Base-by-base conservation (phyloP, 1,140 invertebrate species). In the Holotrichia oblita region DNA sequence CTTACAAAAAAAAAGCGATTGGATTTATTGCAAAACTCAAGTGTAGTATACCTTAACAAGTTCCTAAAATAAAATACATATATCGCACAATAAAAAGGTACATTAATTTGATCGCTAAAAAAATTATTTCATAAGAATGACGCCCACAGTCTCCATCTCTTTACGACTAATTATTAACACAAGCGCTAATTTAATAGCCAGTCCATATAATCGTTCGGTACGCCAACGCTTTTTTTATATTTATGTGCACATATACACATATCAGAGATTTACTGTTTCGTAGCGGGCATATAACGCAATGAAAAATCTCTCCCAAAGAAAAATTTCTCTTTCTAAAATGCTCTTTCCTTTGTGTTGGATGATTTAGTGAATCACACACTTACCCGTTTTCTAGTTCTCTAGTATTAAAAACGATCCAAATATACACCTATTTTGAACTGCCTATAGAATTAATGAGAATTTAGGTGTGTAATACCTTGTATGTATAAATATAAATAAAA, bases 221-320 rank as follows among this genome's bases (percentile, higher is more conserved):
- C 61, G 61, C 61, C 61, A 69, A 69, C 61, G 61, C 61, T 69
- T 69, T 69, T 61, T 69, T 69, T 69, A 69, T 69, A 69, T 69
- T 69, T 69, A 69, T 69, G 61, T 34, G 20, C 61, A 4, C 9
- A 22, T 34, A 22, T 20, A 10, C 61, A 69, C 61, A 69, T 69
- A 34, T 69, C 20, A 34, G 22, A 69, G 61, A 69, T 69, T 69
- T 69, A 69, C 61, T 69, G 61, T 69, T 69, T 34, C 61, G 12
- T 69, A 34, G 61, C 22, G 22, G 22, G 8, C 61, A 69, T 20
- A 69, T 3, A 69, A 27, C 27, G 27, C 20, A 69, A 69, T 10
- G 61, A 27, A 69, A 69, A 24, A 69, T 69, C 12, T 69, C 61
- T 69, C 27, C 1, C 22, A 10, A n/a, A 69, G 20, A 27, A 69